Evolutionary conservation across 2,113 vertebrate species (phyloP).

Genomic region (Ptilonorhynchus violaceus): DNA sequence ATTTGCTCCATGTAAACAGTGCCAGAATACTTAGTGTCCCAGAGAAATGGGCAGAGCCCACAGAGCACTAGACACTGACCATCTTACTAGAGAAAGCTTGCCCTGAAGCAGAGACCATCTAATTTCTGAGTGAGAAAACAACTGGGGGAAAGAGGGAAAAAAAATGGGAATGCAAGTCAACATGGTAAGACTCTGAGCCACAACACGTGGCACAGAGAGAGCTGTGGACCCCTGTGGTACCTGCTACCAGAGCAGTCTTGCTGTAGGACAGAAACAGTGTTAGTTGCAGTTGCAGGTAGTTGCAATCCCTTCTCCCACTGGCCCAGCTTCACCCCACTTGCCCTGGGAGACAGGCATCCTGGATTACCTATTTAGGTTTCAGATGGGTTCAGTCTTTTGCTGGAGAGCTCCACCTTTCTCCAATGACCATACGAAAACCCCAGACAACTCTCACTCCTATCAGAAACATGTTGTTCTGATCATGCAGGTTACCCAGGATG

Average conservation of each 20-base stretch:
- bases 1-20: neutral
- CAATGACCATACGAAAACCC: neutral
- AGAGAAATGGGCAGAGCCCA: neutral
- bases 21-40: neutral
- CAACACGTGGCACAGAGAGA: fast-evolving
- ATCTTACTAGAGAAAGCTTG: neutral
- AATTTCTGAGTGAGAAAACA: neutral
- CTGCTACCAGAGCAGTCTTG: neutral
- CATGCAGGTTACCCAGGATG: neutral
- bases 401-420: neutral
- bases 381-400: neutral
- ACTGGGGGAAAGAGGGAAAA: neutral
- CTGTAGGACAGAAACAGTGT: neutral
- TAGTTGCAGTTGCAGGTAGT: fast-evolving
- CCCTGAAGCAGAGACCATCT: neutral
- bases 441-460: neutral
- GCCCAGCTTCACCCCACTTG: neutral
- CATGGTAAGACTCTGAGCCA: neutral
- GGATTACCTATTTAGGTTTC: neutral
- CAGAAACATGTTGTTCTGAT: neutral
- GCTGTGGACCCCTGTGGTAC: neutral
- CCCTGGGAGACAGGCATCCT: neutral
- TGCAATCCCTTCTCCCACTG: neutral
- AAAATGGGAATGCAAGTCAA: fast-evolving
- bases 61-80: neutral